These are phyloP conservation scores for Athene cunicularia DNA, from an alignment of 2,113 vertebrate genomes.

Conservation along the genomic window DNA sequence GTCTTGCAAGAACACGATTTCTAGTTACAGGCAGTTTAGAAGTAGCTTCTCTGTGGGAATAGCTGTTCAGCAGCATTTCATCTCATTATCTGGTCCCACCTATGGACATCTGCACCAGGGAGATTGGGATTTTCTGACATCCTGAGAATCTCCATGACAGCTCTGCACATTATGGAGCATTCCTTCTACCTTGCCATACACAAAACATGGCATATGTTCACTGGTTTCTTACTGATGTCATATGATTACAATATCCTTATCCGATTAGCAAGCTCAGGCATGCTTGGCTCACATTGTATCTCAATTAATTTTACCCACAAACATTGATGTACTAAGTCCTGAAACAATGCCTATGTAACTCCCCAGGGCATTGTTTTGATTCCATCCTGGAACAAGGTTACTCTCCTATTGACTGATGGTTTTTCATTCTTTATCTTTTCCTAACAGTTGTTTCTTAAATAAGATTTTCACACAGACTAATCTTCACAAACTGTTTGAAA, in stretches of 20 bases:
- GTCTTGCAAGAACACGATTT: not conserved
- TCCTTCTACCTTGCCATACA: not conserved
- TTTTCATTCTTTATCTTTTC: conserved; percentile 22
- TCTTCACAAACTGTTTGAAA: not conserved
- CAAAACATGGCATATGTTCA: not conserved
- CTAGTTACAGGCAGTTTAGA: not conserved
- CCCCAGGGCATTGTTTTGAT: conserved; percentile 27
- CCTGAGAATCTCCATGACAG: not conserved
- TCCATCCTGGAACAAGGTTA: conserved; percentile 34
- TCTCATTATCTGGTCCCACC: not conserved
- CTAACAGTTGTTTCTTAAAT: conserved; percentile 20
- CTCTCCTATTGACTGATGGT: not conserved
- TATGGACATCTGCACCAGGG: not conserved
- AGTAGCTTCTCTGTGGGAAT: not conserved
- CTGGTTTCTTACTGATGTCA: not conserved
- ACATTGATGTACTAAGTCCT: conserved; percentile 28
- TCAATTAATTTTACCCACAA: conserved; percentile 47
- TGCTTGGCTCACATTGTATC: conserved; percentile 23
- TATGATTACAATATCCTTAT: conserved; percentile 31
- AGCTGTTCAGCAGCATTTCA: not conserved
- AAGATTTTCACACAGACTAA: not conserved
- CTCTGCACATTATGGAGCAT: not conserved
- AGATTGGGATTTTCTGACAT: not conserved
- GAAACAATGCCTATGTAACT: conserved; percentile 20
- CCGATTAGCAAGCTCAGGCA: conserved; percentile 33